Base-by-base conservation (phyloP, 2,888 invertebrate species). In the Microdon myrmicae region DNA sequence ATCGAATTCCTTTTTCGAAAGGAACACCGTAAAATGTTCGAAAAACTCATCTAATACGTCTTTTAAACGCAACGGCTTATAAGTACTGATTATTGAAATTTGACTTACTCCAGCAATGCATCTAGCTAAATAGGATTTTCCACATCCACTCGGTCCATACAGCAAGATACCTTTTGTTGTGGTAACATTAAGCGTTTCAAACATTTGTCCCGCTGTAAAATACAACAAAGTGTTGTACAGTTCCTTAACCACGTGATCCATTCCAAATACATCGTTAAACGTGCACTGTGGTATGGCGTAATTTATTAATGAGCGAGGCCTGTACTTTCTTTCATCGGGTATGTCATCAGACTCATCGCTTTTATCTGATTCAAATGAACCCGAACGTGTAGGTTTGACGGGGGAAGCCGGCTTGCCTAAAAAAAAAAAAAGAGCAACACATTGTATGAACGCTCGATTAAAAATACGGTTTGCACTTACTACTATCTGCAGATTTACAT, bases 141-240 rank as follows among this genome's bases (percentile, higher is more conserved):
- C 97, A 75, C 95, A 94, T 0, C 98, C 98, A 0, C 97, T 94
- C 1, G 98, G 97, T 0, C 98, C 98, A 78, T 97, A 96, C 34
- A 98, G 82, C 38, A 99, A 81, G 71, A 97, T 89, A 16, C 96
- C 97, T 73, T 93, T 84, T 0, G 96, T 94, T 25, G 96, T 91
- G n/a, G n/a, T n/a, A n/a, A n/a, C n/a, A n/a, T n/a, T n/a, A n/a
- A n/a, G n/a, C n/a, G n/a, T n/a, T n/a, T n/a, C n/a, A n/a, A n/a
- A n/a, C 67, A 90, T 86, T 43, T 94, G 87, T 1, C 95, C 95
- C 64, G 96, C 82, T 68, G 88, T 85, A 54, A 83, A 82, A 77
- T 93, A 96, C 69, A 93, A 83, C 39, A 95, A 81, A 48, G 92
- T 81, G 73, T 89, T 87, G 74, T 89, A 89, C 2, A 93, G 83